A percentile compares a stretch with the other conserved stretches of the same genome.
Conservation (phyloP, 2,113 vertebrate genomes). For the Colossoma macropomum region DNA sequence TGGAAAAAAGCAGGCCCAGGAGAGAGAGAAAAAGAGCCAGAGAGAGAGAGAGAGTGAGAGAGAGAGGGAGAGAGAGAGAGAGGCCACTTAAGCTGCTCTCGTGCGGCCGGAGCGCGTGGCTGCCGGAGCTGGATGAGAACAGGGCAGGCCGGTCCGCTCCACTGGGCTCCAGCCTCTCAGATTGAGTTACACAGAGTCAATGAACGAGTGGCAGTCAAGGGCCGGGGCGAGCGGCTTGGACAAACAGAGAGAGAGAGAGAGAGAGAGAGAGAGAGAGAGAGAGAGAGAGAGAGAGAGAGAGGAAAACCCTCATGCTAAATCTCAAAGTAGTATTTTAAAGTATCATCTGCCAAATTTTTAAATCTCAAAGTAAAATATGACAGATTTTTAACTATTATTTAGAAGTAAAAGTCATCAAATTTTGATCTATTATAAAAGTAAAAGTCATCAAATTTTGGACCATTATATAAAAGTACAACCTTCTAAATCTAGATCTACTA, state of each 20-base stretch:
- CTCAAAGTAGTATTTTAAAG: neutral
- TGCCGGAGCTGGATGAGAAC: constrained; percentile 40
- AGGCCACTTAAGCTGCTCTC: constrained; percentile 55
- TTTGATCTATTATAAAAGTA: too few relatives aligned
- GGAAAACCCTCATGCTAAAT: neutral
- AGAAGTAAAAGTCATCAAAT: too few relatives aligned
- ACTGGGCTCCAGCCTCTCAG: constrained; percentile 47
- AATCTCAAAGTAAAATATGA: too few relatives aligned
- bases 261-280: neutral
- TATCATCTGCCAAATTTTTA: neutral
- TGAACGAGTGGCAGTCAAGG: constrained; percentile 38
- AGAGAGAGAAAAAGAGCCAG: constrained; percentile 65
- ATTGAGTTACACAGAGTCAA: constrained; percentile 44
- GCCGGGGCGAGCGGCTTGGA: constrained; percentile 20
- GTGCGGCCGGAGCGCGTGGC: constrained; percentile 31
- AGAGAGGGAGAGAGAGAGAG: constrained; percentile 34
- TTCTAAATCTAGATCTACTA: too few relatives aligned
- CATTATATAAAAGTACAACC: too few relatives aligned
- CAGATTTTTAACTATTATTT: too few relatives aligned
- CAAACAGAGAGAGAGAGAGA: constrained; percentile 22
- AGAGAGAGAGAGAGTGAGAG: constrained; percentile 16
- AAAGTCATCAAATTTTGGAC: too few relatives aligned
- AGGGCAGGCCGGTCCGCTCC: constrained; percentile 28
- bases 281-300: constrained; percentile 3
- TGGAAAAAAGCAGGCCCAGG: constrained; percentile 68